These are phyloP conservation scores for Teinopalpus imperialis DNA, from an alignment of 2,888 invertebrate species.

Conservation along the genomic window DNA sequence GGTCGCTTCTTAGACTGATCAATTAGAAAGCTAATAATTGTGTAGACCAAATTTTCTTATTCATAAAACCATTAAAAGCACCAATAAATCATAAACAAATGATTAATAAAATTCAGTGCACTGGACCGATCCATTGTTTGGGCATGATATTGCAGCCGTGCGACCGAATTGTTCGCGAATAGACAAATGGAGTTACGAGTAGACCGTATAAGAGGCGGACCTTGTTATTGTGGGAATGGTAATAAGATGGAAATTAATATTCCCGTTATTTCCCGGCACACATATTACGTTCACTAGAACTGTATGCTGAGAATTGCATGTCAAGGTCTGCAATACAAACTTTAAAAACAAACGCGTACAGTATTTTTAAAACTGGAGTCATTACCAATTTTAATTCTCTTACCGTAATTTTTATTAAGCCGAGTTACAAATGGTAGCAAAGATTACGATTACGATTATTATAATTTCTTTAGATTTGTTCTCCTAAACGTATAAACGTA, in stretches of 20 bases:
- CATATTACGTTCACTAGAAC: not conserved
- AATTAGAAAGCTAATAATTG: too few species aligned
- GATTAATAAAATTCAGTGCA: constrained; percentile 52
- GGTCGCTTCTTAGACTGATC: too few species aligned
- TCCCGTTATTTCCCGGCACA: constrained; percentile 29
- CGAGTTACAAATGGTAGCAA: too few species aligned
- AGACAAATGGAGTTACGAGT: constrained; percentile 41
- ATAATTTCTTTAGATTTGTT: too few species aligned
- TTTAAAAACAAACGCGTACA: not conserved
- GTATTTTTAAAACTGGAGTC: too few species aligned
- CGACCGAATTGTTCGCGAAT: constrained; percentile 35
- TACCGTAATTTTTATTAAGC: too few species aligned
- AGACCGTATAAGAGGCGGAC: constrained; percentile 29
- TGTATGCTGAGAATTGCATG: not conserved
- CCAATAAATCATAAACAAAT: constrained; percentile 40
- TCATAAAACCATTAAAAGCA: too few species aligned
- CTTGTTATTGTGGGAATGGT: constrained; percentile 36
- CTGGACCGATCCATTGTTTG: constrained; percentile 59
- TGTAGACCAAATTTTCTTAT: too few species aligned
- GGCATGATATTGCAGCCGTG: constrained; percentile 34
- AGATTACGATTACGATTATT: too few species aligned
- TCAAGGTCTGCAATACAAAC: constrained; percentile 3
- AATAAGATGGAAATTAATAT: constrained; percentile 40
- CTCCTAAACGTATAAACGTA: too few species aligned
- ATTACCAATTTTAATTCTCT: too few species aligned